phyloP scores from a whole-genome alignment of 2,888 invertebrate genomes.

The Bellardia bayeri region DNA sequence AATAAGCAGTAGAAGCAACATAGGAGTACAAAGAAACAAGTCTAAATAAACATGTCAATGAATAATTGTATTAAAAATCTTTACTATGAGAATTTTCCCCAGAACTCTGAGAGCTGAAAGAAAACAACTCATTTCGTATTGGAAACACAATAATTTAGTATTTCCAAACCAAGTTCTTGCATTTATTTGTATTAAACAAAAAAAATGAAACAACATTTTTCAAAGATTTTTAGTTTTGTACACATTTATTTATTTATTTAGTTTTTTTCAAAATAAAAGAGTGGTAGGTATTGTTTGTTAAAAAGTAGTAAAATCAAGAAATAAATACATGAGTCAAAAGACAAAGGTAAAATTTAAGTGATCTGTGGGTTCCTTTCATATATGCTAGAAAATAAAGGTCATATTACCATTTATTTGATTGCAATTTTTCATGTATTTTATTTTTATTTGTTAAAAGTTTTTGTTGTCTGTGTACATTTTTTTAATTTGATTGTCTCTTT shows the following conservation, averaged over 20 bases:
- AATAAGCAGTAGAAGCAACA: conserved; percentile 4
- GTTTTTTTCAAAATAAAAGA: conserved; percentile 12
- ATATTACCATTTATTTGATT: conserved; percentile 67
- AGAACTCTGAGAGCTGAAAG: background rate
- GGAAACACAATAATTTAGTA: conserved; percentile 46
- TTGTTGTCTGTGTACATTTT: background rate
- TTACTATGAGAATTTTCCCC: conserved; percentile 27
- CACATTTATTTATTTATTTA: background rate
- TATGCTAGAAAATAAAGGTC: conserved; percentile 56
- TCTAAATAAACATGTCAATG: conserved; percentile 62
- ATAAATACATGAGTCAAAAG: conserved; percentile 10
- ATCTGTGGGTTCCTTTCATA: background rate
- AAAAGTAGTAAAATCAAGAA: background rate
- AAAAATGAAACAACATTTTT: background rate
- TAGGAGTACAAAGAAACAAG: conserved; percentile 25
- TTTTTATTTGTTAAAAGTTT: background rate
- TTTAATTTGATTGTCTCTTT: conserved; percentile 62
- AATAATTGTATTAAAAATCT: conserved; percentile 66
- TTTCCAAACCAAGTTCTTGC: conserved; percentile 1
- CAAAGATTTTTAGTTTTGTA: conserved; percentile 15
- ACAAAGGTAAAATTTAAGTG: conserved; percentile 37
- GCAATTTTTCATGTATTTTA: conserved; percentile 55
- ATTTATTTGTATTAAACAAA: conserved; percentile 25
- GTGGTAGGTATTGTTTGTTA: conserved; percentile 3
- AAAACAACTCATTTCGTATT: conserved; percentile 27